Percentiles rank a stretch among this genome's conserved stretches.
phyloP scores from a whole-genome alignment of 37 sponge, comb jelly and placozoan species.

The Cliona cf. orientalis region DNA sequence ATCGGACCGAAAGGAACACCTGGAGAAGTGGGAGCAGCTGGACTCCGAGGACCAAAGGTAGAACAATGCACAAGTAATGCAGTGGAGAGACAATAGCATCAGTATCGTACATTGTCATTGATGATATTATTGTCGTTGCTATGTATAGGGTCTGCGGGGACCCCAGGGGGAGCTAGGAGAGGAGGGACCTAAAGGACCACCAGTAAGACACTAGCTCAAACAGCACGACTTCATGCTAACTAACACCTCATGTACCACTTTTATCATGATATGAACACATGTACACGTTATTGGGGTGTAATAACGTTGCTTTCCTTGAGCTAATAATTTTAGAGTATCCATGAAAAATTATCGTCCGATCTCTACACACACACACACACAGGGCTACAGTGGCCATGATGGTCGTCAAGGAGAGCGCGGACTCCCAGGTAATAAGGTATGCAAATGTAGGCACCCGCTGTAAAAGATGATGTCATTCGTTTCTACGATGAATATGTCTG shows the following conservation, averaged over 20 bases:
- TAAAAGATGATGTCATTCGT: neutral
- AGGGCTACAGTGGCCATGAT: constrained; percentile 38
- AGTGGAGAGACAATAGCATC: neutral
- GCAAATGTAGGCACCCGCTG: neutral
- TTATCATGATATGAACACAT: too few species aligned
- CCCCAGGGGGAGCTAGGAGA: constrained; percentile 29
- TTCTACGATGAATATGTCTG: neutral
- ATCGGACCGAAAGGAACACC: constrained; percentile 31
- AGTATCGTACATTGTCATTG: too few species aligned
- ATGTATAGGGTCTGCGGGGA: constrained; percentile 42
- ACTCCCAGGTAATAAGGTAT: constrained; percentile 47
- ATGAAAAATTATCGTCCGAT: neutral
- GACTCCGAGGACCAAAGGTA: constrained; percentile 38
- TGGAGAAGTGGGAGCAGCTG: constrained; percentile 30
- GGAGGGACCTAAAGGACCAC: constrained; percentile 38
- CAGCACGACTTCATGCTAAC: too few species aligned
- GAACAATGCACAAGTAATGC: neutral
- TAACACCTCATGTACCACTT: too few species aligned
- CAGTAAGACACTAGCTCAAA: constrained; percentile 38
- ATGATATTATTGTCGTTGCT: neutral
- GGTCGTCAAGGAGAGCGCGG: constrained; percentile 26
- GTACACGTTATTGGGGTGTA: too few species aligned
- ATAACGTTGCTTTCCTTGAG: too few species aligned
- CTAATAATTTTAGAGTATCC: too few species aligned
- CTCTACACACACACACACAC: neutral